Percentiles rank a stretch among this genome's conserved stretches.
These are phyloP conservation scores for Palaemon carinicauda DNA, from an alignment of 1,140 invertebrate genomes.

Conservation along the genomic window DNA sequence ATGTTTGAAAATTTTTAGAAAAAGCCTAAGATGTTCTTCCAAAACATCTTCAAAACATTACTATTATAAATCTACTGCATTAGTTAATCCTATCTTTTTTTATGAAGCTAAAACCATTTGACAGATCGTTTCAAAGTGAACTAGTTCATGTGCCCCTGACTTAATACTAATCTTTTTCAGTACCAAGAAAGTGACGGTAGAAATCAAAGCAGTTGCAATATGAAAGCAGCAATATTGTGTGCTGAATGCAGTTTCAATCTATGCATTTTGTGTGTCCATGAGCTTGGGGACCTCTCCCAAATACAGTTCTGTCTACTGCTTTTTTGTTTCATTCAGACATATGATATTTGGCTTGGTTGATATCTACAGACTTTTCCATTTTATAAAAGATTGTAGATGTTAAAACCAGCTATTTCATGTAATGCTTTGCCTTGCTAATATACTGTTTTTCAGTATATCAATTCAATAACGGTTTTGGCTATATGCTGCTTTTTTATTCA, in stretches of 20 bases:
- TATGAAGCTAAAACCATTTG: too few relatives aligned
- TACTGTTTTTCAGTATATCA: not conserved
- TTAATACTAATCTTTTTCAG: not conserved
- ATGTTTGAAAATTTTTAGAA: too few relatives aligned
- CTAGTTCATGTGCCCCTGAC: too few relatives aligned
- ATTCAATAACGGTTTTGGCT: slow-evolving; percentile 27
- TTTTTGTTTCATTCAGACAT: not conserved
- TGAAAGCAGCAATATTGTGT: not conserved
- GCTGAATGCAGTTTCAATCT: not conserved
- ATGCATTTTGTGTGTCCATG: not conserved
- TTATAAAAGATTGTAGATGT: slow-evolving; percentile 11
- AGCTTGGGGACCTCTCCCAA: not conserved
- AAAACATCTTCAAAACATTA: too few relatives aligned
- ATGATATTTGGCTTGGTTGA: slow-evolving; percentile 11
- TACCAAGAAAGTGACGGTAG: not conserved
- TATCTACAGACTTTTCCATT: slow-evolving; percentile 20
- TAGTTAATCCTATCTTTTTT: too few relatives aligned
- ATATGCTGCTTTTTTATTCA: slow-evolving; percentile 34
- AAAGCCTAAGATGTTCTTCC: too few relatives aligned
- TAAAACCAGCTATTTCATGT: slow-evolving; percentile 12
- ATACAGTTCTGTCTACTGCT: not conserved
- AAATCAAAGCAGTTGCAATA: not conserved
- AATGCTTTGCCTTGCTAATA: slow-evolving; percentile 17
- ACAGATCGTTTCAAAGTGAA: too few relatives aligned
- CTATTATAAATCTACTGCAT: too few relatives aligned